Evolutionary conservation across 2,888 invertebrate genomes (phyloP).

Genomic region (Leucania comma): DNA sequence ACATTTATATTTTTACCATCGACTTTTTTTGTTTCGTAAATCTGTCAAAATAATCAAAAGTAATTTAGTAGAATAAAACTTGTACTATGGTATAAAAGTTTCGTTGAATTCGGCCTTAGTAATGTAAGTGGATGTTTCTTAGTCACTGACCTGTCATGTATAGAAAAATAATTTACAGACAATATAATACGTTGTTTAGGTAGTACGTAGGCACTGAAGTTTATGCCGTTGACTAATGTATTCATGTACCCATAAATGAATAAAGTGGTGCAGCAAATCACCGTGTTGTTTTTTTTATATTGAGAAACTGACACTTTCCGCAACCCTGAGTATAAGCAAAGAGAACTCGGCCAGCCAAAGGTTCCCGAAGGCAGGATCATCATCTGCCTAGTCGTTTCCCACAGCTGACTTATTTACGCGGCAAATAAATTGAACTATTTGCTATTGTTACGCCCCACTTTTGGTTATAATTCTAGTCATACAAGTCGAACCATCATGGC

Average conservation of each 20-base stretch:
- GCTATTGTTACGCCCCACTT: no score
- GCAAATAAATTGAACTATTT: no score
- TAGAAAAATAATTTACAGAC: conserved; percentile 86
- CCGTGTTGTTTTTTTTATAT: conserved; percentile 39
- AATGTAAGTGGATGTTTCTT: conserved; percentile 78
- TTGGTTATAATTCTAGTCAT: no score
- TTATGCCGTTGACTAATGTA: conserved; percentile 89
- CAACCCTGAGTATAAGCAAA: background rate
- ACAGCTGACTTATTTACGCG: no score
- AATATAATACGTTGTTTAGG: conserved; percentile 89
- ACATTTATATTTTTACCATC: background rate
- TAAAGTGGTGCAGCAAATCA: conserved; percentile 84
- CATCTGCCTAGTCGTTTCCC: no score
- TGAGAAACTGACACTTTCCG: background rate
- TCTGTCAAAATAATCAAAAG: conserved; percentile 13
- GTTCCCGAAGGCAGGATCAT: no score
- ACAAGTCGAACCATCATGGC: no score
- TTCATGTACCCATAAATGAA: conserved; percentile 86
- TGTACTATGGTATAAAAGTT: background rate
- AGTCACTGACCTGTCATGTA: conserved; percentile 83
- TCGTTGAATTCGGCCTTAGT: conserved; percentile 25
- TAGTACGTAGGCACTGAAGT: conserved; percentile 89
- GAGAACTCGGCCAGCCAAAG: background rate
- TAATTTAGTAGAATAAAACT: background rate
- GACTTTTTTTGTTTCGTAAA: background rate